phyloP scores from a whole-genome alignment of 2,888 invertebrate genomes.

The Homarus gammarus region DNA sequence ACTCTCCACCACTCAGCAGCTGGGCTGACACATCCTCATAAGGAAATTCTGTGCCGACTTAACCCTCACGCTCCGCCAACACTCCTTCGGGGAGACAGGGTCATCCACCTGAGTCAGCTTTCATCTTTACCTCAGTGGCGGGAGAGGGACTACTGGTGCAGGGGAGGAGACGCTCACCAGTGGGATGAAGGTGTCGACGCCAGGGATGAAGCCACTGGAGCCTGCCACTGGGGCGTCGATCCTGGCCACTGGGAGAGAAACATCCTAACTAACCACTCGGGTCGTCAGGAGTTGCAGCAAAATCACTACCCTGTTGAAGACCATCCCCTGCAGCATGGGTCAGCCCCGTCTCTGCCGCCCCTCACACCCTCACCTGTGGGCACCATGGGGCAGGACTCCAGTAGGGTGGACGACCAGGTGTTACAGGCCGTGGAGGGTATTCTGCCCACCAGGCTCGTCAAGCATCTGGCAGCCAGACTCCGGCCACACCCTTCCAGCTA shows the following conservation, averaged over 20 bases:
- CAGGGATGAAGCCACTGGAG: too few relatives aligned
- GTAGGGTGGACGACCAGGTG: constrained; percentile 1
- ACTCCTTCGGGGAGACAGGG: background rate
- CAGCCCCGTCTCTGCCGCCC: background rate
- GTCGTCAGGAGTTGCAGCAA: background rate
- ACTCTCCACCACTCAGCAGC: background rate
- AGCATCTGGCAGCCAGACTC: constrained; percentile 12
- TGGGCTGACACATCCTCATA: background rate
- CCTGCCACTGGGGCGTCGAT: too few relatives aligned
- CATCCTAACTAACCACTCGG: too few relatives aligned
- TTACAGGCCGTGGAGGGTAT: constrained; percentile 14
- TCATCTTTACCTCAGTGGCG: background rate
- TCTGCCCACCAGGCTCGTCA: background rate
- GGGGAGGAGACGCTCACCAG: too few relatives aligned
- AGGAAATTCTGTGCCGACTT: background rate
- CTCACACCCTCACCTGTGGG: background rate
- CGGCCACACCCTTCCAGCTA: background rate
- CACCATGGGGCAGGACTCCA: background rate
- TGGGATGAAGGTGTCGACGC: too few relatives aligned
- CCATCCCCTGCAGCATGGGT: too few relatives aligned
- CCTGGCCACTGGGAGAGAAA: too few relatives aligned
- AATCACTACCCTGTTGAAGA: background rate
- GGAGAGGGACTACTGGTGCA: too few relatives aligned
- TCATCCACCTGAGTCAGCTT: background rate
- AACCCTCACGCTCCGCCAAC: background rate